These are phyloP conservation scores for Melanotaenia duboulayi DNA, from an alignment of 2,113 vertebrate species.

Conservation along the genomic window DNA sequence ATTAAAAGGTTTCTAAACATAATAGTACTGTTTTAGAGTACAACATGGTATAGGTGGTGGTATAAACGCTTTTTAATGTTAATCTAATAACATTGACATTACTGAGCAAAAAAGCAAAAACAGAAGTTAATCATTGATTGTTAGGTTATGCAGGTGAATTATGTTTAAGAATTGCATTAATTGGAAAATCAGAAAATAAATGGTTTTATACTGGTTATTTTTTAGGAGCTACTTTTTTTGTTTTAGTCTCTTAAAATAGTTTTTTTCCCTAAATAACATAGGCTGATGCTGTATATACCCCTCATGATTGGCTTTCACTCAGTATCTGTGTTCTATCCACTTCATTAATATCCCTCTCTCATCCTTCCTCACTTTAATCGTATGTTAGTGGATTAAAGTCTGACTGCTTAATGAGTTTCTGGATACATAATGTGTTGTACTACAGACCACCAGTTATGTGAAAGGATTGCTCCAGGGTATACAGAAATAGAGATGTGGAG, in stretches of 20 bases:
- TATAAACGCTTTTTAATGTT: background rate
- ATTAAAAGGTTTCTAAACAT: no score
- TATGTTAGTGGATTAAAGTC: slow-evolving; percentile 34
- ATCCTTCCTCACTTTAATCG: slow-evolving; percentile 37
- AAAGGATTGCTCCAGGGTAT: slow-evolving; percentile 33
- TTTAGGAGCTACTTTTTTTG: slow-evolving; percentile 13
- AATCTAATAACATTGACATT: background rate
- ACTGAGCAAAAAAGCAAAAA: background rate
- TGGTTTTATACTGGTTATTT: slow-evolving; percentile 12
- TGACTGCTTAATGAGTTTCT: slow-evolving; percentile 57
- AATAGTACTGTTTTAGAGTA: background rate
- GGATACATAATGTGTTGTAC: slow-evolving; percentile 46
- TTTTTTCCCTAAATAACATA: background rate
- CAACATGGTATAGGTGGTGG: background rate
- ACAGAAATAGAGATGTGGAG: slow-evolving; percentile 48
- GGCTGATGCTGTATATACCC: background rate
- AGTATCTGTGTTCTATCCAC: slow-evolving; percentile 18
- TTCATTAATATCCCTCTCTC: slow-evolving; percentile 54
- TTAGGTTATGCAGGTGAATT: background rate
- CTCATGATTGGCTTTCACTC: slow-evolving; percentile 26
- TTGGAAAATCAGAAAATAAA: background rate
- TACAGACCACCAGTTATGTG: slow-evolving; percentile 27
- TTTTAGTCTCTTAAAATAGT: background rate
- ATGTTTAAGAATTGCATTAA: background rate
- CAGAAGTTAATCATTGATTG: background rate